Evolutionary conservation across 1,140 invertebrate species (phyloP).

Genomic region (Prorops nasuta): DNA sequence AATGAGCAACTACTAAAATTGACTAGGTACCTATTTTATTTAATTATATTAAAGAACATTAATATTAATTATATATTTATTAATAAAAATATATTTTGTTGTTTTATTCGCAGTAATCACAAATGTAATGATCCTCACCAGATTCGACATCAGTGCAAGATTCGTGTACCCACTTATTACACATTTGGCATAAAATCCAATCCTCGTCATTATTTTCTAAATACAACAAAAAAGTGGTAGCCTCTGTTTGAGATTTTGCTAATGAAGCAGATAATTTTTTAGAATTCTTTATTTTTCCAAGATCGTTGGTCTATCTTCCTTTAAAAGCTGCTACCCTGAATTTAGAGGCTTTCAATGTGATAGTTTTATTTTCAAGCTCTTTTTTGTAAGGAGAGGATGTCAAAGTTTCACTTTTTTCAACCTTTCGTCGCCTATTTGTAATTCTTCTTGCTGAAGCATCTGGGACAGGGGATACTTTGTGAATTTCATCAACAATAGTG

Average conservation of each 20-base stretch:
- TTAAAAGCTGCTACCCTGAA: neutral
- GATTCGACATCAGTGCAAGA: conserved; percentile 3
- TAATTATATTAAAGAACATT: too few relatives aligned
- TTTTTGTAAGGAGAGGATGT: conserved; percentile 2
- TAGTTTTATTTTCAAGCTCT: neutral
- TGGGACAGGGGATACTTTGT: neutral
- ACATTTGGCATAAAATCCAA: conserved; percentile 15
- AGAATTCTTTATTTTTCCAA: conserved; percentile 4
- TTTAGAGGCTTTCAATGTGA: conserved; percentile 1
- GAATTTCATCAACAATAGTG: neutral
- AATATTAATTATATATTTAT: too few relatives aligned
- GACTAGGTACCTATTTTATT: too few relatives aligned
- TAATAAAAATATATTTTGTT: too few relatives aligned
- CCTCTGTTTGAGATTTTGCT: conserved; percentile 3
- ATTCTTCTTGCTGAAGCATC: neutral
- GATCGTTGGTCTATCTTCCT: conserved; percentile 4
- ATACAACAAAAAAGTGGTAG: too few relatives aligned
- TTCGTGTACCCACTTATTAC: conserved; percentile 12
- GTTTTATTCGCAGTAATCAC: too few relatives aligned
- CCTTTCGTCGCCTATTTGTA: too few relatives aligned
- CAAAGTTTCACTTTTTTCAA: too few relatives aligned
- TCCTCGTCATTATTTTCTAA: too few relatives aligned
- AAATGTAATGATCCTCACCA: too few relatives aligned
- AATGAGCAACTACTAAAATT: too few relatives aligned
- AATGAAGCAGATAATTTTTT: conserved; percentile 6